These are phyloP conservation scores for Brachyalestes nurse DNA, from an alignment of 2,797 vertebrate genomes.

Conservation along the genomic window DNA sequence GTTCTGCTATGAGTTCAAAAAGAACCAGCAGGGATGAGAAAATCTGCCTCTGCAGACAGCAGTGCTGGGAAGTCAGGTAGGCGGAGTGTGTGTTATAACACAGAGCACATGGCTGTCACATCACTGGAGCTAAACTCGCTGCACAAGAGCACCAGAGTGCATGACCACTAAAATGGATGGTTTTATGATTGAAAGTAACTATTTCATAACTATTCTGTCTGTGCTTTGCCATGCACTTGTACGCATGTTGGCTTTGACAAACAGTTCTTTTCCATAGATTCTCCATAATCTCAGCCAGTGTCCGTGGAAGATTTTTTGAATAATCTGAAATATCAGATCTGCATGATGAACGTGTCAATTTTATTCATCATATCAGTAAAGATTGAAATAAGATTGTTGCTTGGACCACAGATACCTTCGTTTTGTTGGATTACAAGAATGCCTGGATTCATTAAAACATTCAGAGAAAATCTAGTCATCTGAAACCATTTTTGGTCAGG, in stretches of 20 bases:
- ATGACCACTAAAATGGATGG: slow-evolving; percentile 10
- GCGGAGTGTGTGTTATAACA: slow-evolving; percentile 46
- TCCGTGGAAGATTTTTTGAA: too few relatives aligned
- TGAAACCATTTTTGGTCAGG: too few relatives aligned
- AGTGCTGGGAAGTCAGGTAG: slow-evolving; percentile 82
- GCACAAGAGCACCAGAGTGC: slow-evolving; percentile 16
- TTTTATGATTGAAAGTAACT: not conserved
- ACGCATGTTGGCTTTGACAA: not conserved
- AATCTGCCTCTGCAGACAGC: slow-evolving; percentile 78
- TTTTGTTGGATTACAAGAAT: too few relatives aligned
- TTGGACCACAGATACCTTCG: too few relatives aligned
- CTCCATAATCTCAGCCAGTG: not conserved
- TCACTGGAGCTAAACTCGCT: slow-evolving; percentile 17
- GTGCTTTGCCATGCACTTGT: not conserved
- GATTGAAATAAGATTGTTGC: too few relatives aligned
- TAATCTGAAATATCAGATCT: too few relatives aligned
- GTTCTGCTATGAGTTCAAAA: slow-evolving; percentile 58
- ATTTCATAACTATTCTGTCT: not conserved
- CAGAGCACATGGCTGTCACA: slow-evolving; percentile 4
- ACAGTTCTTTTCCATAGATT: not conserved
- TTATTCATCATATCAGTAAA: too few relatives aligned
- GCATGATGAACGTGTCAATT: too few relatives aligned
- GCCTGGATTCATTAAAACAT: too few relatives aligned
- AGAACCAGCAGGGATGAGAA: slow-evolving; percentile 81
- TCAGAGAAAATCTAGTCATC: too few relatives aligned